These are phyloP conservation scores for Malaclemys terrapin DNA, from an alignment of 2,113 vertebrate genomes.

Conservation along the genomic window DNA sequence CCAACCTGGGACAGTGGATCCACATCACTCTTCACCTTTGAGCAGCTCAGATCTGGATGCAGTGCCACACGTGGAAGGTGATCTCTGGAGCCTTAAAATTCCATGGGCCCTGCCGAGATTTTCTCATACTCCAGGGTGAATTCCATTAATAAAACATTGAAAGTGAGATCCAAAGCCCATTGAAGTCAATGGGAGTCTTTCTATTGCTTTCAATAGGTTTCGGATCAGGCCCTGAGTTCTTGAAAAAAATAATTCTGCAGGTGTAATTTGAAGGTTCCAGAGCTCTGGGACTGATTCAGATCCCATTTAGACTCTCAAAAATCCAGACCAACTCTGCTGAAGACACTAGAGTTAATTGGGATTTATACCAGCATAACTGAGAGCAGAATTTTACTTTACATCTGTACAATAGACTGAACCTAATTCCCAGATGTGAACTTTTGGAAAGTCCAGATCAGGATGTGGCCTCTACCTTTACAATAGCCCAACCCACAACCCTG, in stretches of 20 bases:
- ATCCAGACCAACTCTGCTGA: background rate
- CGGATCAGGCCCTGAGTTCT: background rate
- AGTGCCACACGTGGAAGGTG: constrained; percentile 20
- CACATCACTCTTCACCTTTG: background rate
- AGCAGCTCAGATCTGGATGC: constrained; percentile 37
- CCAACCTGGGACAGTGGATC: background rate
- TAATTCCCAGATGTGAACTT: background rate
- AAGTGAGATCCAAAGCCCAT: background rate
- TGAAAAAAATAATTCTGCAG: background rate
- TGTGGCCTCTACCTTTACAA: background rate
- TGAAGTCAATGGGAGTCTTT: constrained; percentile 15
- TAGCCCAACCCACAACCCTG: background rate
- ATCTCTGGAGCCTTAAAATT: constrained; percentile 36
- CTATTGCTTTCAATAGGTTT: constrained; percentile 2
- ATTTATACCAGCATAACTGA: background rate
- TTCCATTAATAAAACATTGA: constrained; percentile 14
- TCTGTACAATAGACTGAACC: background rate
- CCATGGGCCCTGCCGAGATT: constrained; percentile 17
- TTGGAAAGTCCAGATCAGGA: background rate
- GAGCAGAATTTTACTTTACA: background rate
- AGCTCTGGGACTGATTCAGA: background rate
- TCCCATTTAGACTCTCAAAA: background rate
- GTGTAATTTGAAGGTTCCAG: constrained; percentile 19
- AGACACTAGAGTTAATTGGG: background rate
- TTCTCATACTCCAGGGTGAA: constrained; percentile 10